Conservation (phyloP, 2,113 vertebrate genomes). For the Phaethon lepturus region DNA sequence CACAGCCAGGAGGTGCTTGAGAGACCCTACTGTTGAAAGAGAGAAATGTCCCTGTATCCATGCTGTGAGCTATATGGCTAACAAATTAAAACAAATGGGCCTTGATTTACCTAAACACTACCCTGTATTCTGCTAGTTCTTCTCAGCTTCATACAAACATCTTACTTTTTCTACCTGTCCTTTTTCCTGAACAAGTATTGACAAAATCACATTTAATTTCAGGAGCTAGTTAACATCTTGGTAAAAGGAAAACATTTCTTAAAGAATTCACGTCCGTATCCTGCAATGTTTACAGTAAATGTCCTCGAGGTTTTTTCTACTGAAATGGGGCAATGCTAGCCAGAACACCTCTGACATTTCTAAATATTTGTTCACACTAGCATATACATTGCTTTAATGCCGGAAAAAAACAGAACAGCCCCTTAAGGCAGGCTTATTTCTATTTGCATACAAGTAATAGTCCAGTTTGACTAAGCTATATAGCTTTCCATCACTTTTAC, state of each 20-base stretch:
- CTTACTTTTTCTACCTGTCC: neutral
- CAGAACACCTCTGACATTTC: conserved; percentile 16
- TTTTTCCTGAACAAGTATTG: neutral
- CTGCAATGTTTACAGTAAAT: neutral
- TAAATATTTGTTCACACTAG: conserved; percentile 34
- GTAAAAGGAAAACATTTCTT: neutral
- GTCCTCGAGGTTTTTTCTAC: neutral
- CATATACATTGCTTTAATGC: conserved; percentile 17
- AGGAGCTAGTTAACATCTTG: neutral
- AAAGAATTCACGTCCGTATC: neutral
- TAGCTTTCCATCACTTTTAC: neutral
- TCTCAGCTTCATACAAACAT: neutral
- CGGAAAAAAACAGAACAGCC: neutral
- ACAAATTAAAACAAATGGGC: neutral
- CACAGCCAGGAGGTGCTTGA: neutral
- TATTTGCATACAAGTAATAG: conserved; percentile 43
- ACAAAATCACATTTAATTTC: neutral
- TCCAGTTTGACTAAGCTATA: conserved; percentile 10
- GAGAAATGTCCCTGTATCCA: neutral
- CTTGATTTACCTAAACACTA: neutral
- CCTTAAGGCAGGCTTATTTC: conserved; percentile 34
- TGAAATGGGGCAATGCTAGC: neutral
- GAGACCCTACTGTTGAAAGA: neutral
- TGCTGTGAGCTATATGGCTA: neutral
- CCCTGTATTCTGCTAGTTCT: neutral